Conservation (phyloP, 2,113 vertebrate species). For the Plectropomus leopardus region DNA sequence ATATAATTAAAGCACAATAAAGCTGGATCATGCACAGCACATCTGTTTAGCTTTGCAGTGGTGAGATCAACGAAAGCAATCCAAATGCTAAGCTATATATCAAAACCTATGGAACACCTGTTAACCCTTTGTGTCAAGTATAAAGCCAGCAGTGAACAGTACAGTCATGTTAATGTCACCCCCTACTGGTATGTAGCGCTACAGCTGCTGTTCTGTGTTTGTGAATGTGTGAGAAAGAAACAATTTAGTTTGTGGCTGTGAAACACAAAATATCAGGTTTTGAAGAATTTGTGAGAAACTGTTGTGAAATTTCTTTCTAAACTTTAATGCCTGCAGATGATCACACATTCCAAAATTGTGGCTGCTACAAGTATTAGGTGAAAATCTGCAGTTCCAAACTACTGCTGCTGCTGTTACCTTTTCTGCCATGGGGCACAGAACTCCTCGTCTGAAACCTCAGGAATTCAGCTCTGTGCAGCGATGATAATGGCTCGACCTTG, state of each 20-base stretch:
- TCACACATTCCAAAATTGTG: background rate
- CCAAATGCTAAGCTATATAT: conserved; percentile 5
- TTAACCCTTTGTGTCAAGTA: background rate
- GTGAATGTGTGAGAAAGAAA: background rate
- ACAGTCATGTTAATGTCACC: background rate
- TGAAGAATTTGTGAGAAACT: background rate
- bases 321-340: background rate
- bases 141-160: background rate
- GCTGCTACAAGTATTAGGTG: background rate
- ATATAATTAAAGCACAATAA: too few relatives aligned
- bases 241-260: background rate
- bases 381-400: background rate
- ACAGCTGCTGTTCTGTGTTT: background rate
- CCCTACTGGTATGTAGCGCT: background rate
- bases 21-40: too few relatives aligned
- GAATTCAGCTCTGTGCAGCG: background rate
- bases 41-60: too few relatives aligned
- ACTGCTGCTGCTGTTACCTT: too few relatives aligned
- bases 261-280: background rate
- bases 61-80: too few relatives aligned
- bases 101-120: background rate
- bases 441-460: background rate
- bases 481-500: background rate
- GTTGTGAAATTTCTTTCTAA: background rate
- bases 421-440: background rate